phyloP scores from a whole-genome alignment of 2,888 invertebrate genomes.

The Ornithoptera priamus region DNA sequence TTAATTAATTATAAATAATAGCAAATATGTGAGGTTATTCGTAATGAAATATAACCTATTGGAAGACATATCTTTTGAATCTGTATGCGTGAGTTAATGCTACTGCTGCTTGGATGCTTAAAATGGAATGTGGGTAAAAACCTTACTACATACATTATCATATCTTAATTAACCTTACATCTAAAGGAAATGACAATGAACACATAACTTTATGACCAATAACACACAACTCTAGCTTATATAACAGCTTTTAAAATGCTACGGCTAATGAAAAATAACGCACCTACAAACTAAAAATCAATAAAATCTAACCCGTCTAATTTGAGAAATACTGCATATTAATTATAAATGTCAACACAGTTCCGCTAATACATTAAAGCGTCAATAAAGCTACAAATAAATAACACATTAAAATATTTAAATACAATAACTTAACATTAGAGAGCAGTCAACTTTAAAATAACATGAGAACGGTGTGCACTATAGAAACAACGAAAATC shows the following conservation, averaged over 20 bases:
- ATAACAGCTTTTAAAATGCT: conserved; percentile 47
- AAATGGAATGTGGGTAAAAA: conserved; percentile 57
- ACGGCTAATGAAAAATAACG: conserved; percentile 48
- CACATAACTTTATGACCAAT: conserved; percentile 44
- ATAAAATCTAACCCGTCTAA: conserved; percentile 63
- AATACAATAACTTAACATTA: conserved; percentile 79
- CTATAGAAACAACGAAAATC: conserved; percentile 28
- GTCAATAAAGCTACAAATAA: conserved; percentile 78
- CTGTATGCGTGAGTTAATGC: conserved; percentile 45
- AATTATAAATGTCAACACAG: conserved; percentile 51
- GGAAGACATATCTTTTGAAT: conserved; percentile 72
- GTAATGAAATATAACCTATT: conserved; percentile 66
- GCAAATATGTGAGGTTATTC: conserved; percentile 30
- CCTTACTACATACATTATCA: conserved; percentile 38
- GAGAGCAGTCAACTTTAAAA: conserved; percentile 73
- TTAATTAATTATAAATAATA: conserved; percentile 18
- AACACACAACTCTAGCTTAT: conserved; percentile 40
- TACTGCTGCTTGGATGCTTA: conserved; percentile 39
- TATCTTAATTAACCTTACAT: conserved; percentile 34
- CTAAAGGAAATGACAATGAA: conserved; percentile 54
- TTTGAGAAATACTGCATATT: conserved; percentile 60
- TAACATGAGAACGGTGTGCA: conserved; percentile 48
- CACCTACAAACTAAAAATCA: conserved; percentile 58
- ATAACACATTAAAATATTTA: conserved; percentile 79
- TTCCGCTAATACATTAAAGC: conserved; percentile 67